Evolutionary conservation across 2,113 vertebrate genomes (phyloP).

Genomic region (Lycaon pictus): DNA sequence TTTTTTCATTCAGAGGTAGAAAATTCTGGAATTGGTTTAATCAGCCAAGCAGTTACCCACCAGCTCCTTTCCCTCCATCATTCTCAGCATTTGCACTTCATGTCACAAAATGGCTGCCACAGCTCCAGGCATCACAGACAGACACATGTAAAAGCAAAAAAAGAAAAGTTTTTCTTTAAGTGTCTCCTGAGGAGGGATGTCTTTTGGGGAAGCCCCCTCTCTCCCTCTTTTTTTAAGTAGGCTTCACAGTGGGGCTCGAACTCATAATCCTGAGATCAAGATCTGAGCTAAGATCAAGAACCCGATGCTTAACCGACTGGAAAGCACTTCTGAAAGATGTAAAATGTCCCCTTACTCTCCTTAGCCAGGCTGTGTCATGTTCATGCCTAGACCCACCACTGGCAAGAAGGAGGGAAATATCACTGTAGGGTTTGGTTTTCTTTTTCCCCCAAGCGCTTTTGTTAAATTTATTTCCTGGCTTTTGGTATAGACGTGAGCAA

Average conservation of each 20-base stretch:
- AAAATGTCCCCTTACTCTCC: not conserved
- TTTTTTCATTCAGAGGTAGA: not conserved
- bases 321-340: not conserved
- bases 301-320: not conserved
- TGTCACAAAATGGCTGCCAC: not conserved
- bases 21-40: not conserved
- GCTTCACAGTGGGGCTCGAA: not conserved
- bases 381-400: not conserved
- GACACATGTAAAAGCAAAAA: not conserved
- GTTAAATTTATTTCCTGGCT: not conserved
- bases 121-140: not conserved
- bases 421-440: not conserved
- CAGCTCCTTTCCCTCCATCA: too few relatives aligned
- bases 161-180: not conserved
- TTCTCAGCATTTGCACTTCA: not conserved
- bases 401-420: not conserved
- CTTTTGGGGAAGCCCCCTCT: not conserved
- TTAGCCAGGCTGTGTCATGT: not conserved
- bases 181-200: not conserved
- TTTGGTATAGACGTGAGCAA: not conserved
- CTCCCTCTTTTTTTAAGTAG: not conserved
- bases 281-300: not conserved
- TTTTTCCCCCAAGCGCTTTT: not conserved
- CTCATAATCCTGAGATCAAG: not conserved
- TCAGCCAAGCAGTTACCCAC: not conserved